These are phyloP conservation scores for Sisyra nigra DNA, from an alignment of 2,888 invertebrate genomes.

Conservation along the genomic window DNA sequence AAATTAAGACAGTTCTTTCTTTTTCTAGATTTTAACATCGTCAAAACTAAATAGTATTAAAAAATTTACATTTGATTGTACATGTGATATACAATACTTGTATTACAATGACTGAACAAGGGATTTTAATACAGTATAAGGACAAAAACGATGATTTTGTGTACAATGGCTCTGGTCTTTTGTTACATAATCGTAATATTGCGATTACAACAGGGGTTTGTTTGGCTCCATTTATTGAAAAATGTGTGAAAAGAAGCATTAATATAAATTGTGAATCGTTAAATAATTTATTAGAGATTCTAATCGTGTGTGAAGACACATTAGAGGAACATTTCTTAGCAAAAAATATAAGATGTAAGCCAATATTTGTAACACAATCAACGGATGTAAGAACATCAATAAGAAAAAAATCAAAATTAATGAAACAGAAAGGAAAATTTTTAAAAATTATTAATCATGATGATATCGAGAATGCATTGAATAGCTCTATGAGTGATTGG, in stretches of 20 bases:
- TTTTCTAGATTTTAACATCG: no score
- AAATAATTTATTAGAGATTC: constrained; percentile 2
- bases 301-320: background rate
- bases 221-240: constrained; percentile 4
- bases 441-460: background rate
- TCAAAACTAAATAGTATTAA: no score
- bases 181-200: background rate
- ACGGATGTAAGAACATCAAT: no score
- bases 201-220: constrained; percentile 2
- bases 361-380: no score
- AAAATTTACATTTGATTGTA: no score
- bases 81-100: no score
- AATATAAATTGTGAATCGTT: background rate
- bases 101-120: background rate
- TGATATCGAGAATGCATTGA: background rate
- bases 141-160: background rate
- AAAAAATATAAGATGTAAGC: no score
- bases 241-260: background rate
- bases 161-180: background rate
- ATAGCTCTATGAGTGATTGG: background rate
- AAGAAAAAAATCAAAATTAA: no score
- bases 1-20: no score
- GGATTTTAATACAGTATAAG: constrained; percentile 2
- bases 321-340: background rate
- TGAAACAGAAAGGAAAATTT: background rate